phyloP scores from a whole-genome alignment of 2,888 invertebrate genomes.

The Drosophila koepferae region DNA sequence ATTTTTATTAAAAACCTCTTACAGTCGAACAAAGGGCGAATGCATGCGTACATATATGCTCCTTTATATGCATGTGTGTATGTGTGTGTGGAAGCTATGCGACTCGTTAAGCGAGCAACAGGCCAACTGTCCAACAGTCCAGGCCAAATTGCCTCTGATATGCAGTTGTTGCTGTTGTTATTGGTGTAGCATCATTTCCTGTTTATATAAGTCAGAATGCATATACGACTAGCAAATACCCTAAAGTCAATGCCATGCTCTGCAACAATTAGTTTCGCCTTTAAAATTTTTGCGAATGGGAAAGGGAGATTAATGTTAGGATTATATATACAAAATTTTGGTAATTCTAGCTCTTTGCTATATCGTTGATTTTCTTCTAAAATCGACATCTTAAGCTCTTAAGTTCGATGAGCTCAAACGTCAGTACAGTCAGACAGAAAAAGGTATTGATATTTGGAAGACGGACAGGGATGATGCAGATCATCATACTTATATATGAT shows the following conservation, averaged over 20 bases:
- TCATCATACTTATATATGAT: too few species aligned
- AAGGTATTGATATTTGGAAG: not conserved
- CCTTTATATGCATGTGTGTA: not conserved
- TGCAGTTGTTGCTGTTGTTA: slow-evolving; percentile 27
- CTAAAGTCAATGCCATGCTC: not conserved
- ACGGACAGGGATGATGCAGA: not conserved
- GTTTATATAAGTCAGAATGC: slow-evolving; percentile 33
- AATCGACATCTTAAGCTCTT: not conserved
- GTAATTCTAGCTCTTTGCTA: not conserved
- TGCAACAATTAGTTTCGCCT: not conserved
- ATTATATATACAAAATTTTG: not conserved
- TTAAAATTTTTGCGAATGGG: not conserved
- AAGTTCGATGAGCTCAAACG: not conserved
- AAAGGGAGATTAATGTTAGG: rapidly evolving
- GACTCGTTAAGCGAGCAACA: slow-evolving; percentile 66
- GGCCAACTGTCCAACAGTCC: slow-evolving; percentile 23
- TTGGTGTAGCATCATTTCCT: slow-evolving; percentile 63
- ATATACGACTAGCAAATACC: not conserved
- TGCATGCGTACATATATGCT: too few species aligned
- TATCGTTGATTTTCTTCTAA: not conserved
- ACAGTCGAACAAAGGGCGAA: slow-evolving; percentile 65
- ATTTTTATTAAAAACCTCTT: slow-evolving; percentile 72
- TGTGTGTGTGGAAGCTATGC: slow-evolving; percentile 60
- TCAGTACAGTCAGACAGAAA: not conserved
- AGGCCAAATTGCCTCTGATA: slow-evolving; percentile 33